Evolutionary conservation across 1,140 invertebrate genomes (phyloP).

Genomic region (Popillia japonica): DNA sequence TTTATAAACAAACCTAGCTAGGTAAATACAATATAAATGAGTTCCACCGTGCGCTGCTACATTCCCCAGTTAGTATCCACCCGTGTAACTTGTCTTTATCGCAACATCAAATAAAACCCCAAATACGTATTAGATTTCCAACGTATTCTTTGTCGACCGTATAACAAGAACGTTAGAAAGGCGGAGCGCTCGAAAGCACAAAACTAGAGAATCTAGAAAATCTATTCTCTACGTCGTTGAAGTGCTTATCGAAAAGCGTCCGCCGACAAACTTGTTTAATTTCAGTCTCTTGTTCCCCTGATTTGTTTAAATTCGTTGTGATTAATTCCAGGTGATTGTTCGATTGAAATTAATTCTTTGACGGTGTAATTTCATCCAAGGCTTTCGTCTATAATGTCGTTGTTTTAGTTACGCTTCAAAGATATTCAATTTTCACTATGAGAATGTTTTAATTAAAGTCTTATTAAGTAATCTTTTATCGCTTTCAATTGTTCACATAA

Average conservation of each 20-base stretch:
- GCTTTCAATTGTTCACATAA: neutral
- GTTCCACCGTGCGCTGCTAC: neutral
- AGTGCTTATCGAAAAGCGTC: constrained; percentile 41
- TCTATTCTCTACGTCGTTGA: constrained; percentile 36
- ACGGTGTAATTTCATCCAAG: constrained; percentile 44
- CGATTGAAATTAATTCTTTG: constrained; percentile 49
- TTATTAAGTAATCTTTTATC: constrained; percentile 26
- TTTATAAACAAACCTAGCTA: too few species aligned
- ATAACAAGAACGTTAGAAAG: constrained; percentile 35
- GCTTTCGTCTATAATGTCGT: neutral
- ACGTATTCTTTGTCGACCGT: constrained; percentile 2
- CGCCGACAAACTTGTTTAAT: constrained; percentile 45
- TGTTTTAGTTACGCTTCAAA: constrained; percentile 36
- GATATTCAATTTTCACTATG: constrained; percentile 26
- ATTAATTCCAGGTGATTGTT: constrained; percentile 51
- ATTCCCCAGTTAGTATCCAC: neutral
- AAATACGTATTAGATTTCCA: neutral
- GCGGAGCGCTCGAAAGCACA: constrained; percentile 35
- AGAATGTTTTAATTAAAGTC: constrained; percentile 38
- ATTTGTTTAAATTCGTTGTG: constrained; percentile 49
- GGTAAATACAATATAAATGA: too few species aligned
- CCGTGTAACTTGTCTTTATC: neutral
- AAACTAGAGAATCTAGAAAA: constrained; percentile 40
- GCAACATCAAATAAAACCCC: neutral
- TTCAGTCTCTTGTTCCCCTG: constrained; percentile 44